Evolutionary conservation across 2,888 invertebrate species (phyloP), one percentile per base, ranked within the genome.

Genomic region (Coremacera marginata): DNA sequence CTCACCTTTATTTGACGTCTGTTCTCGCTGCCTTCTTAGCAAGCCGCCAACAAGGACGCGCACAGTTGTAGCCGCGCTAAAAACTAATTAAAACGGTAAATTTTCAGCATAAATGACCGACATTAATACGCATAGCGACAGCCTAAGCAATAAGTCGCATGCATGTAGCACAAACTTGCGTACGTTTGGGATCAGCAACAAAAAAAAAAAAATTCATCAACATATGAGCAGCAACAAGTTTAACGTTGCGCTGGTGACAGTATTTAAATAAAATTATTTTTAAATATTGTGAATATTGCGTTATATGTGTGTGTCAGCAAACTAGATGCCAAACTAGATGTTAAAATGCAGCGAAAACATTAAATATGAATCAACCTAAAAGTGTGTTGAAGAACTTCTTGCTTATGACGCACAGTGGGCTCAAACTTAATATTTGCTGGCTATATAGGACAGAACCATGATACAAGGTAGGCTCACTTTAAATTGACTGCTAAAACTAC

Each of bases 51-150:
- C 44, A 44, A 44, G 14, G 44, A 44, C 14, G 44, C n/a, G 44
- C 1, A 44, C 14, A 44, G 44, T 44, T 44, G 11, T 44, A 11
- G 25, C 22, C 19, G 4, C 22, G 63, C 3, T 62, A 22, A 25
- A 22, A 44, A 49, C 44, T 67, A 67, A 67, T 67, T 67, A 67
- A 67, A 67, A 67, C 67, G 67, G 67, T 67, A 67, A 19, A 67
- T 22, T 44, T 22, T 67, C 25, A 22, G 3, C 25, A 67, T 14
- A 67, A 37, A 34, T 34, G 34, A 44, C 44, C 44, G 44, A 44
- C 44, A 44, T 44, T 44, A 44, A 44, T 44, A 44, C 44, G 44
- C 44, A 44, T 7, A 11, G 11, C 44, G 44, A 7, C 44, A 44
- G 44, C 1, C 2, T 44, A 2, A 44, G 44, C 44, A 44, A 44